phyloP scores from a whole-genome alignment of 2,113 vertebrate genomes.

The Pundamilia nyererei region DNA sequence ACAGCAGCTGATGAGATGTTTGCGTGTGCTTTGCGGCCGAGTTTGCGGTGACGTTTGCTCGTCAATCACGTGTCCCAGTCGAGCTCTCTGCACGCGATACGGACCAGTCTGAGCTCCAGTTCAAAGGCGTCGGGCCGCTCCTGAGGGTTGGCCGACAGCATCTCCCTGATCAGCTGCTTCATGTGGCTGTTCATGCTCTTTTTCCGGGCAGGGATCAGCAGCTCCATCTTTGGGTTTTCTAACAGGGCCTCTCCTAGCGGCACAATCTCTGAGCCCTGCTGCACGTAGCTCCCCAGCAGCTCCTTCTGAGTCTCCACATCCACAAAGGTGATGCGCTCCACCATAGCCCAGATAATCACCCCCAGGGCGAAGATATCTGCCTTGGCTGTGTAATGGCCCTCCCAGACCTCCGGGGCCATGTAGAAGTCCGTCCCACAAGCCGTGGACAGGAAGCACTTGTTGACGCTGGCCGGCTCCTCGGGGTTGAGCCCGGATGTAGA shows the following conservation, averaged over 20 bases:
- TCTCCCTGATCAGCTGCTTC: constrained; percentile 93
- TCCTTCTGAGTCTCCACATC: constrained; percentile 94
- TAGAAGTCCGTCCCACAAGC: constrained; percentile 96
- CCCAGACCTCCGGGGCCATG: constrained; percentile 97
- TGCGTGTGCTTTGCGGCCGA: constrained; percentile 1
- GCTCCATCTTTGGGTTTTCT: constrained; percentile 96
- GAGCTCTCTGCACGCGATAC: constrained; percentile 92
- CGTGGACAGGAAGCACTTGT: constrained; percentile 93
- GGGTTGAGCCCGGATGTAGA: constrained; percentile 84
- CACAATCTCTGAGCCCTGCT: constrained; percentile 87
- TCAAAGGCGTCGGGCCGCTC: constrained; percentile 94
- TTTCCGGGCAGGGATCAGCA: constrained; percentile 90
- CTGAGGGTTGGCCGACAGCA: constrained; percentile 94
- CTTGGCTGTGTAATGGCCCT: constrained; percentile 97
- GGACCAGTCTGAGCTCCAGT: constrained; percentile 91
- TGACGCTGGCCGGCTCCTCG: constrained; percentile 88
- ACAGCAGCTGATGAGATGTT: constrained; percentile 18
- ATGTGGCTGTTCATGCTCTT: constrained; percentile 92
- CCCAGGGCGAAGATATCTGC: constrained; percentile 96
- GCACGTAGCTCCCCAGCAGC: constrained; percentile 90
- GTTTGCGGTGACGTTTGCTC: neutral
- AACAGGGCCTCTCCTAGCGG: constrained; percentile 91
- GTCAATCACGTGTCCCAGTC: constrained; percentile 92
- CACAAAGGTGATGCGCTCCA: constrained; percentile 93
- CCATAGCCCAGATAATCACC: constrained; percentile 97